Conservation (phyloP, 1,140 invertebrate genomes). For the Euschistus heros region DNA sequence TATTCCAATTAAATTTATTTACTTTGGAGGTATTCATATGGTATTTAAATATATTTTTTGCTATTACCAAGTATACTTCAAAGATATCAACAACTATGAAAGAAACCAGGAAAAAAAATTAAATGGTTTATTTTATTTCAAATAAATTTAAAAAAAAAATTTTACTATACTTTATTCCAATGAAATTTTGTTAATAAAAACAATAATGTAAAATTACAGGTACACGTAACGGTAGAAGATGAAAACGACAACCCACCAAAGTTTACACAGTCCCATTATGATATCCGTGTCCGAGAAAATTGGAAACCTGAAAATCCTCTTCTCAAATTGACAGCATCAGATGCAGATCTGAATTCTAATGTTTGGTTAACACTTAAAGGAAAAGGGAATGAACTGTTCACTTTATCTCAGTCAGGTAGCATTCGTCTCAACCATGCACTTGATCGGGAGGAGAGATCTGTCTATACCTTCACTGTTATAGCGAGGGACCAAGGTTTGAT, state of each 20-base stretch:
- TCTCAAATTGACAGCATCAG: conserved; percentile 50
- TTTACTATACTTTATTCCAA: too few species aligned
- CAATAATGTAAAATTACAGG: conserved; percentile 32
- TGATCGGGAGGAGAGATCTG: conserved; percentile 59
- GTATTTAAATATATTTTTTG: too few species aligned
- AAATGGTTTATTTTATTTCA: too few species aligned
- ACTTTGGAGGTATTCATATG: too few species aligned
- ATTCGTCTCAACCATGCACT: conserved; percentile 44
- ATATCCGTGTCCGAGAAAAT: conserved; percentile 55
- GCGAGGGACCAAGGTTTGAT: conserved; percentile 52
- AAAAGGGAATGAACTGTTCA: conserved; percentile 63
- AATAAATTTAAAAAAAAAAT: too few species aligned
- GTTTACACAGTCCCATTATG: conserved; percentile 59
- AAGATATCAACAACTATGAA: too few species aligned
- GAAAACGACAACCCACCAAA: conserved; percentile 84
- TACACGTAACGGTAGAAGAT: conserved; percentile 69
- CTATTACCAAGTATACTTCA: too few species aligned
- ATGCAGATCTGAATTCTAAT: conserved; percentile 69
- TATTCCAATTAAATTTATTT: too few species aligned
- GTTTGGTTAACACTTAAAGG: conserved; percentile 62
- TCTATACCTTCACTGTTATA: conserved; percentile 57
- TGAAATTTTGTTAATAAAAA: too few species aligned
- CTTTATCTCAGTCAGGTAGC: conserved; percentile 56
- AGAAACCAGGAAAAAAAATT: too few species aligned
- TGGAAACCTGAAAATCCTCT: not conserved